Conservation (phyloP, 2,888 invertebrate species). For the Abrostola tripartita region DNA sequence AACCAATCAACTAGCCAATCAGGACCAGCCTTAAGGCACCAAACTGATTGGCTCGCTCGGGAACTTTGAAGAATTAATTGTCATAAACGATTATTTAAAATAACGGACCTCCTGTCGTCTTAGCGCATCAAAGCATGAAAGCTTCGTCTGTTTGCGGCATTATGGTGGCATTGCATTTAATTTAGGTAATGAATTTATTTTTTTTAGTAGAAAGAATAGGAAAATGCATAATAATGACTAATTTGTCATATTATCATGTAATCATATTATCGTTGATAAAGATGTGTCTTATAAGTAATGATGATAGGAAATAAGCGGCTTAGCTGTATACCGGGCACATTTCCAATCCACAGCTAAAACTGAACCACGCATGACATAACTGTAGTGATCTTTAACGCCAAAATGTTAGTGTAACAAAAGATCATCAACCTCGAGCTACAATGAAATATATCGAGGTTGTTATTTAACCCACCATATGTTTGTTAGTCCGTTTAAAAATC, state of each 20-base stretch:
- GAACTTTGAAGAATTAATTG: neutral
- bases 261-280: neutral
- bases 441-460: conserved; percentile 8
- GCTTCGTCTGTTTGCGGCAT: neutral
- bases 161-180: too few species aligned
- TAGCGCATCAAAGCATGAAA: neutral
- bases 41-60: neutral
- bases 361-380: conserved; percentile 21
- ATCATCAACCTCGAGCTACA: conserved; percentile 32
- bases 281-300: conserved; percentile 4
- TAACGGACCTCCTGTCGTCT: neutral
- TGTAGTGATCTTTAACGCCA: conserved; percentile 23
- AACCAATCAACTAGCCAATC: neutral
- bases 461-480: conserved; percentile 18
- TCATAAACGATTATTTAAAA: neutral
- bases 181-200: too few species aligned
- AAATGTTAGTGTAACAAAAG: conserved; percentile 32
- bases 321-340: conserved; percentile 28
- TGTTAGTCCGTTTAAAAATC: conserved; percentile 22
- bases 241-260: too few species aligned
- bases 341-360: conserved; percentile 27
- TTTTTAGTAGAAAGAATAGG: too few species aligned
- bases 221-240: neutral
- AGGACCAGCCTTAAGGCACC: neutral
- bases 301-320: conserved; percentile 1